Evolutionary conservation across 1,140 invertebrate species (phyloP), one percentile per base, ranked within the genome.

Genomic region (Drosophila yakuba): DNA sequence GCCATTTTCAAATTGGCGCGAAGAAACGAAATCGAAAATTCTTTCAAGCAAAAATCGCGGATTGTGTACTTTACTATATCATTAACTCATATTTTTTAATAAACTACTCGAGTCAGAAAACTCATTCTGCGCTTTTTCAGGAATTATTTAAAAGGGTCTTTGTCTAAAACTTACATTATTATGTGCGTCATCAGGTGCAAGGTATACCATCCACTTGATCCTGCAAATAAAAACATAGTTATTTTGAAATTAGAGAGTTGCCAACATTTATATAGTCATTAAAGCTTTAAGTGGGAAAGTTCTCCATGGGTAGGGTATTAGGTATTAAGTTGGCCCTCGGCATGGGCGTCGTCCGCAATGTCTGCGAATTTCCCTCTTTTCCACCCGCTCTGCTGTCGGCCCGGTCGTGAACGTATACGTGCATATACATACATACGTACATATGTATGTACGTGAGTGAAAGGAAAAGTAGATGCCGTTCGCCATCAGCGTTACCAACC

Each of bases 401-500:
- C 32, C 7, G 32, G 32, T 32, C 32, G 32, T 10, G 7, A 39
- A 63, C 35, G 62, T 64, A 58, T 17, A 17, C 17, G 17, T 17
- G 17, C 17, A 17, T 17, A 17, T 17, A 45, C 20, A 20, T 20
- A 2, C 2, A 2, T 20, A 20, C 20, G 20, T 20, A 20, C 20
- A 4, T 4, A 4, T 25, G 25, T 25, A 4, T 25, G 25, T 25
- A 25, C 25, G 62, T 47, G 62, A 45, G 68, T 74, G 73, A 75
- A 75, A 75, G 73, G 60, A 75, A 75, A 75, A 75, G 71, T 75
- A 60, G 41, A 45, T 56, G 51, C 51, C 66, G 63, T 20, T 20
- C 20, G 20, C 20, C 20, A 20, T 20, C 20, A 20, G 20, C 20
- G 20, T 35, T 68, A 32, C 47, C 17, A 69, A 39, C 61, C 52